Evolutionary conservation across 2,113 vertebrate species (phyloP).

Genomic region (Sphyrna mokarran): DNA sequence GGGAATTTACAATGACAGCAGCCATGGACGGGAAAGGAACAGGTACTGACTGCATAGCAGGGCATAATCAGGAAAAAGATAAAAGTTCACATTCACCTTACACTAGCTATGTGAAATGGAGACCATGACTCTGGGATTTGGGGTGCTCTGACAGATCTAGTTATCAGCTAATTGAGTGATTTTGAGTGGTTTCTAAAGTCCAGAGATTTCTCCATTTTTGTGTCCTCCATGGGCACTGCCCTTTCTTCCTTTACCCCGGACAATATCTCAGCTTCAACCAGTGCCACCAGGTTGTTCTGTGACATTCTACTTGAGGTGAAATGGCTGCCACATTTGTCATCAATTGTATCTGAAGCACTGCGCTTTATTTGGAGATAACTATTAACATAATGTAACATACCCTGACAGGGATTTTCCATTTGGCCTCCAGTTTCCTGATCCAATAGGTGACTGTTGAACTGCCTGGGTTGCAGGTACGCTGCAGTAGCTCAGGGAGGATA

Average conservation of each 20-base stretch:
- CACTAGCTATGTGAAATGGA: background rate
- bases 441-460: background rate
- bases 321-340: background rate
- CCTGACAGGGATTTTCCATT: background rate
- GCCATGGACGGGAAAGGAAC: background rate
- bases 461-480: background rate
- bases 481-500: too few relatives aligned
- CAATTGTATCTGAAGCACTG: background rate
- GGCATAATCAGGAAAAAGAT: background rate
- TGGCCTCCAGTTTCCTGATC: background rate
- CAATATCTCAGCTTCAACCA: background rate
- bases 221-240: background rate
- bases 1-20: constrained; percentile 19
- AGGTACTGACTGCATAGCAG: background rate
- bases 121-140: background rate
- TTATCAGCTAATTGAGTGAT: background rate
- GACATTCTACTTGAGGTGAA: background rate
- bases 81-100: background rate
- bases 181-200: background rate
- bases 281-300: background rate
- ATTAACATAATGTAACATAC: background rate
- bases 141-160: background rate
- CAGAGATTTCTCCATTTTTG: background rate
- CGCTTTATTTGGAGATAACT: background rate
- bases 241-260: background rate